A percentile compares a stretch with the other conserved stretches of the same genome.
phyloP scores from a whole-genome alignment of 2,113 vertebrate genomes.

The Eolophus roseicapilla region DNA sequence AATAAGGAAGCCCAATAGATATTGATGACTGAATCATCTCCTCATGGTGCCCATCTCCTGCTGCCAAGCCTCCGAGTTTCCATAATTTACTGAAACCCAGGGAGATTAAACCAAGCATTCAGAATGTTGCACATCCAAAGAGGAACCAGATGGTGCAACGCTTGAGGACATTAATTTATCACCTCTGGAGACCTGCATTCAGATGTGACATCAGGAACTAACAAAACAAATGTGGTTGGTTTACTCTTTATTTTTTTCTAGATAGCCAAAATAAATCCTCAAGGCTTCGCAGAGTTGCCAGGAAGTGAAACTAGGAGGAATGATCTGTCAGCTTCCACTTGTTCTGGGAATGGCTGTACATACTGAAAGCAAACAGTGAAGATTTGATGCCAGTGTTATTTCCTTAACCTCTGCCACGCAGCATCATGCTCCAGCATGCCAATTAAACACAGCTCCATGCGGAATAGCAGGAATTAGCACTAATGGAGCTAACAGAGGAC shows the following conservation, averaged over 20 bases:
- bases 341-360: not conserved
- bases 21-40: conserved; percentile 64
- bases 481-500: not conserved
- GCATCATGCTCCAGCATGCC: not conserved
- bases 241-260: not conserved
- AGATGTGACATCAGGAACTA: conserved; percentile 28
- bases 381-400: not conserved
- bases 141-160: conserved; percentile 38
- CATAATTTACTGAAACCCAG: conserved; percentile 55
- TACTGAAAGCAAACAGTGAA: not conserved
- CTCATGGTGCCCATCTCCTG: conserved; percentile 48
- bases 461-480: not conserved
- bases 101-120: conserved; percentile 53
- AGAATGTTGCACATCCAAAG: conserved; percentile 9
- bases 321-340: not conserved
- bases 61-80: conserved; percentile 42
- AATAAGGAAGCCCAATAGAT: conserved; percentile 58
- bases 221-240: not conserved
- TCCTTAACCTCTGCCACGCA: conserved; percentile 7
- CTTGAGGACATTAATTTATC: conserved; percentile 62
- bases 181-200: conserved; percentile 55
- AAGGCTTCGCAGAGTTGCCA: not conserved
- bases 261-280: conserved; percentile 25
- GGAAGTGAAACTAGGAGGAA: not conserved
- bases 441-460: not conserved